Percentiles rank a stretch among this genome's conserved stretches.
Evolutionary conservation across 2,888 invertebrate genomes (phyloP).

Genomic region (Hoplodrina blanda): DNA sequence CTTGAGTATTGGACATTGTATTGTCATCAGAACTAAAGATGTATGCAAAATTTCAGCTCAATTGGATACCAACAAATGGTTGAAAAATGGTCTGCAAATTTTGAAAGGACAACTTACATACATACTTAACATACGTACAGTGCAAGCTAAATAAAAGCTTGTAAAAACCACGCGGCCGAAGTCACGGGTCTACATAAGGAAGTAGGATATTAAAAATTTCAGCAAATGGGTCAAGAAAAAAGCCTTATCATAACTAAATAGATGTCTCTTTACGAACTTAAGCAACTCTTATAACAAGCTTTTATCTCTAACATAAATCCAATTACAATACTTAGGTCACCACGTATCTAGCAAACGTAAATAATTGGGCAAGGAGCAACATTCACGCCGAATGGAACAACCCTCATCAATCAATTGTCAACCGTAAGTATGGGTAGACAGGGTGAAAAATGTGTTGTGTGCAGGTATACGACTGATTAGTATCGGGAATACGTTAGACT

Average conservation of each 20-base stretch:
- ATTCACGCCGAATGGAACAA: constrained; percentile 33
- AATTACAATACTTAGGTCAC: constrained; percentile 41
- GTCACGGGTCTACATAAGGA: too few relatives aligned
- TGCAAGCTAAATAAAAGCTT: too few relatives aligned
- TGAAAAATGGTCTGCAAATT: too few relatives aligned
- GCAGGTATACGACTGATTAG: constrained; percentile 50
- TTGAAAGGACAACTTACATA: too few relatives aligned
- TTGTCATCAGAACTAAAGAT: too few relatives aligned
- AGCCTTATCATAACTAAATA: constrained; percentile 16
- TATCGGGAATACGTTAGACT: constrained; percentile 47
- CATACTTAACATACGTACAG: too few relatives aligned
- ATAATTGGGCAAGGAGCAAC: constrained; percentile 57
- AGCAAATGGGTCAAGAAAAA: too few relatives aligned
- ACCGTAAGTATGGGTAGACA: constrained; percentile 45
- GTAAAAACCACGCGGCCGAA: too few relatives aligned
- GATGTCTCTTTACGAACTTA: constrained; percentile 12
- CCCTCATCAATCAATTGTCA: constrained; percentile 63
- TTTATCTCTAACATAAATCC: constrained; percentile 43
- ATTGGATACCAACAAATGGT: too few relatives aligned
- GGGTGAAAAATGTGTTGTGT: constrained; percentile 51
- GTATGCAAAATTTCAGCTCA: too few relatives aligned
- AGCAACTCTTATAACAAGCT: constrained; percentile 30
- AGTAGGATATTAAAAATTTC: too few relatives aligned
- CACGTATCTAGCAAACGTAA: constrained; percentile 39
- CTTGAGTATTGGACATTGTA: too few relatives aligned